Evolutionary conservation across 2,797 vertebrate species (phyloP).

Genomic region (Typhlichthys eigenmanni): DNA sequence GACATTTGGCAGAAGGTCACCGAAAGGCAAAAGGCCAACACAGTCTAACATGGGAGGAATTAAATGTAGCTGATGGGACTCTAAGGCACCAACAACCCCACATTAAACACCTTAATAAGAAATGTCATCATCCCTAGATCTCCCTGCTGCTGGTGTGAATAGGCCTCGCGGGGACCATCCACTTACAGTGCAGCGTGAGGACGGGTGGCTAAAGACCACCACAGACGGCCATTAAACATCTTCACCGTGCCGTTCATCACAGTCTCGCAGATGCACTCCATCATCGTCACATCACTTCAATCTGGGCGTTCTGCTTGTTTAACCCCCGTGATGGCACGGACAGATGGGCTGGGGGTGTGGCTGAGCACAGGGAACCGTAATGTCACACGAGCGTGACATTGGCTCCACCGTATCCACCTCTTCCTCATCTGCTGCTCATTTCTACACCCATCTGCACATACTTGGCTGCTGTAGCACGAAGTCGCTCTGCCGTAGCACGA

Average conservation of each 20-base stretch:
- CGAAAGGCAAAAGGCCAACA: not conserved
- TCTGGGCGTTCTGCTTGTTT: constrained; percentile 50
- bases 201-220: constrained; percentile 12
- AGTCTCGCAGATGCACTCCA: constrained; percentile 3
- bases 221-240: constrained; percentile 35
- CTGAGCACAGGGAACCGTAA: constrained; percentile 34
- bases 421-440: constrained; percentile 8
- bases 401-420: too few relatives aligned
- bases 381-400: too few relatives aligned
- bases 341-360: constrained; percentile 41
- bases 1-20: constrained; percentile 7
- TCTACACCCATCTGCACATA: not conserved
- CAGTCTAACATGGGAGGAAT: constrained; percentile 6
- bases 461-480: too few relatives aligned
- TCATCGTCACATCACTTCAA: constrained; percentile 55
- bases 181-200: constrained; percentile 23
- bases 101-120: constrained; percentile 43
- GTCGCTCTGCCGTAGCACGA: too few relatives aligned
- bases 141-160: constrained; percentile 22
- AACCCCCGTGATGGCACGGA: constrained; percentile 17
- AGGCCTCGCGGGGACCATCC: constrained; percentile 35
- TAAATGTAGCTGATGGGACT: constrained; percentile 20
- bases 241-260: constrained; percentile 42
- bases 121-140: constrained; percentile 40
- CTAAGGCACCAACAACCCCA: constrained; percentile 18